These are phyloP conservation scores for Drosophila subobscura DNA, from an alignment of 1,140 invertebrate genomes.

Conservation along the genomic window DNA sequence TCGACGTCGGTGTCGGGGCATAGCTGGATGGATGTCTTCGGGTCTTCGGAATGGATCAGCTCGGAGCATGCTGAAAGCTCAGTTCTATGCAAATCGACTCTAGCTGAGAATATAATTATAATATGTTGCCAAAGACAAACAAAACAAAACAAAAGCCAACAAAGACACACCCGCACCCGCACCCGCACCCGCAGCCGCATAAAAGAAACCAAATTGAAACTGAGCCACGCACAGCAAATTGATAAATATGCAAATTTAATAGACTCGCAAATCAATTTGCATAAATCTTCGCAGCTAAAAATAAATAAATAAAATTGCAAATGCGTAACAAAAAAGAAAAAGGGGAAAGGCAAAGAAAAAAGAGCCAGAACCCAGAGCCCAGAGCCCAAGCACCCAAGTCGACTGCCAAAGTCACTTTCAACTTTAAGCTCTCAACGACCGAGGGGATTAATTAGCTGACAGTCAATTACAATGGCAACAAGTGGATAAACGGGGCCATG, in stretches of 20 bases:
- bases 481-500: neutral
- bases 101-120: constrained; percentile 68
- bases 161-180: constrained; percentile 12
- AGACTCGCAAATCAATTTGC: constrained; percentile 72
- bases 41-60: constrained; percentile 7
- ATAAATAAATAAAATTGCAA: constrained; percentile 70
- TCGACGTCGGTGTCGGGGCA: constrained; percentile 9
- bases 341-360: constrained; percentile 1
- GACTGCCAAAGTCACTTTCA: neutral
- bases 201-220: constrained; percentile 15
- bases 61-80: neutral
- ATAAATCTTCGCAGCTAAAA: constrained; percentile 69
- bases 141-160: constrained; percentile 36
- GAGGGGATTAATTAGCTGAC: too few species aligned
- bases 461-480: constrained; percentile 1
- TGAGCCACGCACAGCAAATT: constrained; percentile 69
- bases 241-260: constrained; percentile 82
- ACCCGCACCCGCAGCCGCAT: constrained; percentile 11
- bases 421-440: too few species aligned
- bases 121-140: constrained; percentile 75
- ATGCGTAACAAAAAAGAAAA: constrained; percentile 23
- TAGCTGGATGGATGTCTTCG: constrained; percentile 28
- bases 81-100: constrained; percentile 59
- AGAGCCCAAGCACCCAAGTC: neutral
- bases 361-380: constrained; percentile 8